These are phyloP conservation scores for Drosophila conformis DNA, from an alignment of 2,888 invertebrate genomes.

Conservation along the genomic window DNA sequence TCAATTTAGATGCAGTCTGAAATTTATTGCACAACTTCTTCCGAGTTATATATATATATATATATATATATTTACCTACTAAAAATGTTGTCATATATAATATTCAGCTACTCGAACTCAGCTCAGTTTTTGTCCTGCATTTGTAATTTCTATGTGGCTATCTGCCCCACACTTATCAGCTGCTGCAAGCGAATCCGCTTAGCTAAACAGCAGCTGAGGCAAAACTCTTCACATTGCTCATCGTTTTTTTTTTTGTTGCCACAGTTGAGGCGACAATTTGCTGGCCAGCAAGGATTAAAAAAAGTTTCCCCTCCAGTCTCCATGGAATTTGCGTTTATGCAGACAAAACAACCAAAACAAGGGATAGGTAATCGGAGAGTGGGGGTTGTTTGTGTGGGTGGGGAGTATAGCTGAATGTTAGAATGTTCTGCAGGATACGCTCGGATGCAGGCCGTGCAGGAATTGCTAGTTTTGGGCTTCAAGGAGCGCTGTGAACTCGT, in stretches of 20 bases:
- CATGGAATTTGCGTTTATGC: conserved; percentile 72
- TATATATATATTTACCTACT: neutral
- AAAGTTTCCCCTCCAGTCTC: conserved; percentile 58
- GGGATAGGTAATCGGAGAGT: neutral
- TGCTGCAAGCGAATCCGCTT: conserved; percentile 36
- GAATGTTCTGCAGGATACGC: conserved; percentile 8
- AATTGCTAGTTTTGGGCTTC: conserved; percentile 54
- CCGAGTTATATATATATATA: neutral
- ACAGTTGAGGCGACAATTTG: conserved; percentile 67
- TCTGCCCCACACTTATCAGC: conserved; percentile 42
- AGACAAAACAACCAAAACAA: conserved; percentile 19
- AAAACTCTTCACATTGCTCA: conserved; percentile 24
- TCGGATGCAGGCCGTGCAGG: conserved; percentile 34
- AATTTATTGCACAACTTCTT: neutral
- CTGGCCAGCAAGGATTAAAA: conserved; percentile 69
- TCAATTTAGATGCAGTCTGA: neutral
- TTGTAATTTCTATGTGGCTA: conserved; percentile 3
- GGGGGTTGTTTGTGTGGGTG: neutral
- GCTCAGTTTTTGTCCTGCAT: neutral
- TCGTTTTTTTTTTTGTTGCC: conserved; percentile 5
- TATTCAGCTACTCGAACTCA: neutral
- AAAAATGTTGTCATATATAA: neutral
- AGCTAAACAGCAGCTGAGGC: conserved; percentile 33
- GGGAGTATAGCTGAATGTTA: neutral
- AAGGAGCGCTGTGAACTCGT: conserved; percentile 29